phyloP scores from a whole-genome alignment of 2,113 vertebrate genomes.

The Cynopterus brachyotis region DNA sequence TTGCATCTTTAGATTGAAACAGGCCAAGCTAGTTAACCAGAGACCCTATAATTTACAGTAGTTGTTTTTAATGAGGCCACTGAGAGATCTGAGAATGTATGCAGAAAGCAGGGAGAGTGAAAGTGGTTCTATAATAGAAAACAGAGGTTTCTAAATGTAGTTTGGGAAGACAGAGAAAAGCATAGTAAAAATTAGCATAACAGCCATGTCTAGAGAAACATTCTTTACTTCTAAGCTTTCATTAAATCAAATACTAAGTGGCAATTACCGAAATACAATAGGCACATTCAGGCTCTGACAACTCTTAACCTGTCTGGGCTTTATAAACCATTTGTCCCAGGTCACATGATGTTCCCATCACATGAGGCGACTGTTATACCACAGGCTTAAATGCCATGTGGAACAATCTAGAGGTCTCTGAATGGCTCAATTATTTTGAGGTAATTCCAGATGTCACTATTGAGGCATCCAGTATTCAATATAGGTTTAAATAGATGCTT shows the following conservation, averaged over 20 bases:
- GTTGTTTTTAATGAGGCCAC: slow-evolving; percentile 67
- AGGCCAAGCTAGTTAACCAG: slow-evolving; percentile 62
- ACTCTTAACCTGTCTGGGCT: slow-evolving; percentile 75
- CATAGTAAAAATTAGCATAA: slow-evolving; percentile 77
- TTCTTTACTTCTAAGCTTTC: slow-evolving; percentile 78
- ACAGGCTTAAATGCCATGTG: slow-evolving; percentile 40
- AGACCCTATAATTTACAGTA: slow-evolving; percentile 59
- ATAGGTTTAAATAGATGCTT: slow-evolving; percentile 45
- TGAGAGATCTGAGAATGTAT: slow-evolving; percentile 53
- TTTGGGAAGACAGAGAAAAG: slow-evolving; percentile 75
- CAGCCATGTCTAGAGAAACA: slow-evolving; percentile 77
- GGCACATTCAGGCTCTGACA: slow-evolving; percentile 83
- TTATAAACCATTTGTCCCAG: slow-evolving; percentile 76
- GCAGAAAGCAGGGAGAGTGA: slow-evolving; percentile 38
- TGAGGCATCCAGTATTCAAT: slow-evolving; percentile 19
- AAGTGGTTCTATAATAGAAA: slow-evolving; percentile 52
- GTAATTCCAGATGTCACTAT: slow-evolving; percentile 78
- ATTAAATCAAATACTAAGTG: slow-evolving; percentile 82
- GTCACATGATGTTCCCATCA: slow-evolving; percentile 76
- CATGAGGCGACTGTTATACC: slow-evolving; percentile 69
- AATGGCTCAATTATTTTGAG: slow-evolving; percentile 77
- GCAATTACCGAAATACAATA: slow-evolving; percentile 82
- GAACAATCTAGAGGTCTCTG: slow-evolving; percentile 67
- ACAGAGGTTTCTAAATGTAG: slow-evolving; percentile 65
- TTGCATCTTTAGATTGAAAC: slow-evolving; percentile 47